Percentiles rank a stretch among this genome's conserved stretches.
These are phyloP conservation scores for Anhinga rufa DNA, from an alignment of 2,113 vertebrate species.

Conservation along the genomic window DNA sequence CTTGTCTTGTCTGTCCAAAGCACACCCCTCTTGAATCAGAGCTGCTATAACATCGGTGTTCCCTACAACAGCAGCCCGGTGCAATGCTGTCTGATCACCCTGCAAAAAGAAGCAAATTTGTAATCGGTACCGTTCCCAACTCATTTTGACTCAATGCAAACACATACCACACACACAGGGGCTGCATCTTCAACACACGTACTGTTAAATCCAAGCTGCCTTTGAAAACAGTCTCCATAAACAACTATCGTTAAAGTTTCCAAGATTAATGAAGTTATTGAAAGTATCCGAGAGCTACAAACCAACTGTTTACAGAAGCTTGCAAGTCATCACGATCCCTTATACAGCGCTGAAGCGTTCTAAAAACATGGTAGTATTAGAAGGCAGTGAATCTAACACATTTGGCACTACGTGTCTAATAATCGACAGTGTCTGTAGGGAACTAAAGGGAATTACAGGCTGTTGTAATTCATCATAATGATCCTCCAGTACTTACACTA, in stretches of 20 bases:
- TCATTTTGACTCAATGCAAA: background rate
- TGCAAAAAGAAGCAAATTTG: slow-evolving; percentile 49
- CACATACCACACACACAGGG: background rate
- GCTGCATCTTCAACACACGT: background rate
- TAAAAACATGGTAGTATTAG: background rate
- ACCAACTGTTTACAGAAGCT: background rate
- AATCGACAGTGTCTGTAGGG: background rate
- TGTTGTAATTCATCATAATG: background rate
- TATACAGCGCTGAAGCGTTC: background rate
- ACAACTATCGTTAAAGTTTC: background rate
- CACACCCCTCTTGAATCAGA: slow-evolving; percentile 91
- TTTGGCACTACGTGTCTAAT: background rate
- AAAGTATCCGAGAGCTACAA: background rate
- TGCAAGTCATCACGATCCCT: background rate
- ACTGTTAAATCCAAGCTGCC: background rate
- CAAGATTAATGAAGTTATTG: background rate
- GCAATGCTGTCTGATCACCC: slow-evolving; percentile 93
- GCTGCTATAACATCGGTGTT: slow-evolving; percentile 83
- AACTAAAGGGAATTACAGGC: background rate
- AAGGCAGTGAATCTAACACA: background rate
- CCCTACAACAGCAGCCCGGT: slow-evolving; percentile 90
- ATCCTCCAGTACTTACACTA: background rate
- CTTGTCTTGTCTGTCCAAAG: slow-evolving; percentile 95
- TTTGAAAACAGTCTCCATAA: background rate
- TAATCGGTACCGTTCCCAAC: background rate